Evolutionary conservation across 2,113 vertebrate species (phyloP).

Genomic region (Gulo gulo): DNA sequence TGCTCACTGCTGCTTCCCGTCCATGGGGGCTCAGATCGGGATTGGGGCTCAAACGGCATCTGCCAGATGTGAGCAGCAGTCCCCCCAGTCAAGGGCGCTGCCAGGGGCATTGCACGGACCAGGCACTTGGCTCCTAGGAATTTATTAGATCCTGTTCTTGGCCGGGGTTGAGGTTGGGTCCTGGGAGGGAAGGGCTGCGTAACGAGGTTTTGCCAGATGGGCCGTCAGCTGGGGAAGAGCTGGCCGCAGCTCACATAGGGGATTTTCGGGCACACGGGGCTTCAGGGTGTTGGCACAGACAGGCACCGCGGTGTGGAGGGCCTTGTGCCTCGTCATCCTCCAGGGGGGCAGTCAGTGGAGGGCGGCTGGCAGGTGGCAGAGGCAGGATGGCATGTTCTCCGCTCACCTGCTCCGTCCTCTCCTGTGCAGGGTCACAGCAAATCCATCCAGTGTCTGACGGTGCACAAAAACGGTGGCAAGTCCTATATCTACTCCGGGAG

Average conservation of each 20-base stretch:
- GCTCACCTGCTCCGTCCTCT: neutral
- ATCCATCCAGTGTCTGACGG: constrained; percentile 94
- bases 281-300: neutral
- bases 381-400: rapidly evolving
- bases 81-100: too few species aligned
- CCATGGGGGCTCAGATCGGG: rapidly evolving
- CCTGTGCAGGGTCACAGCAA: constrained; percentile 93
- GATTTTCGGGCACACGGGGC: rapidly evolving
- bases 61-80: neutral
- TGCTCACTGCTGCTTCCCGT: rapidly evolving
- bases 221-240: rapidly evolving
- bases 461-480: constrained; percentile 89
- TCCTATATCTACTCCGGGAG: constrained; percentile 95
- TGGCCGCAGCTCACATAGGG: rapidly evolving
- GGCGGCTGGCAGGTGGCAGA: rapidly evolving
- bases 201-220: neutral
- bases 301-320: rapidly evolving
- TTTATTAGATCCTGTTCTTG: neutral
- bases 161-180: neutral
- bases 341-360: rapidly evolving
- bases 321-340: rapidly evolving
- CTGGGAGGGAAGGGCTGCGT: rapidly evolving
- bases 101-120: neutral
- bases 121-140: rapidly evolving
- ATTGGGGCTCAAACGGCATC: neutral